Conservation (phyloP, 2,797 vertebrate genomes). For the Taenioides sp. region DNA sequence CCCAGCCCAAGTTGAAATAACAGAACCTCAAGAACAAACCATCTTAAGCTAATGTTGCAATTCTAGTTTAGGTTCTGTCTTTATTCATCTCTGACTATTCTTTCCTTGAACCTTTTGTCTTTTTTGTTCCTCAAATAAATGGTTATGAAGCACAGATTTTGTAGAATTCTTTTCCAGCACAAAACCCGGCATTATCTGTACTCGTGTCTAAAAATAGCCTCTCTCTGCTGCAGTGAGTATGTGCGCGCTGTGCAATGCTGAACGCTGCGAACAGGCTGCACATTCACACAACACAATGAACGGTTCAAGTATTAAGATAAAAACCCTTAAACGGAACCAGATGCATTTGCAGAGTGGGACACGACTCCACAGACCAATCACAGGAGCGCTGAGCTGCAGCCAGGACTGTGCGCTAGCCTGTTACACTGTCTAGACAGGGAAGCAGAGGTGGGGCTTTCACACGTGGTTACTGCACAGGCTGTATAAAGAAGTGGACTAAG, state of each 20-base stretch:
- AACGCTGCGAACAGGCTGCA: constrained; percentile 42
- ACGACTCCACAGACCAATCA: constrained; percentile 34
- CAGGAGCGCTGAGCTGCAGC: constrained; percentile 45
- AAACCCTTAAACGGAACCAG: constrained; percentile 25
- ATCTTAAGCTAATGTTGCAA: no score
- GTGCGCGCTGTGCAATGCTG: constrained; percentile 39
- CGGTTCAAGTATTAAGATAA: constrained; percentile 33
- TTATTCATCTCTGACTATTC: constrained; percentile 21
- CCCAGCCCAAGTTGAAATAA: no score
- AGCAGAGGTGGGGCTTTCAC: constrained; percentile 36
- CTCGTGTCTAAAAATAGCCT: constrained; percentile 67
- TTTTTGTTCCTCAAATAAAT: constrained; percentile 26
- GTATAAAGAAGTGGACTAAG: no score
- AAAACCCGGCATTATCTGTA: constrained; percentile 46
- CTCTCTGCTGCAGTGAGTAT: constrained; percentile 57
- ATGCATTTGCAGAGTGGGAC: constrained; percentile 34
- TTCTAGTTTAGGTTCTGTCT: neutral
- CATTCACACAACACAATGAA: constrained; percentile 46
- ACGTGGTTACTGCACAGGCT: constrained; percentile 16
- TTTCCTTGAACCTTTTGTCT: constrained; percentile 25
- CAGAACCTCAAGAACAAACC: no score
- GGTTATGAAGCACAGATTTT: constrained; percentile 10
- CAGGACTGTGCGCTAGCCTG: constrained; percentile 24
- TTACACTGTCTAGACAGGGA: constrained; percentile 30
- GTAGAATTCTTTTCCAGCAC: constrained; percentile 18